Conservation (phyloP, 2,888 invertebrate genomes). For the Marasmarcha lunaedactyla region DNA sequence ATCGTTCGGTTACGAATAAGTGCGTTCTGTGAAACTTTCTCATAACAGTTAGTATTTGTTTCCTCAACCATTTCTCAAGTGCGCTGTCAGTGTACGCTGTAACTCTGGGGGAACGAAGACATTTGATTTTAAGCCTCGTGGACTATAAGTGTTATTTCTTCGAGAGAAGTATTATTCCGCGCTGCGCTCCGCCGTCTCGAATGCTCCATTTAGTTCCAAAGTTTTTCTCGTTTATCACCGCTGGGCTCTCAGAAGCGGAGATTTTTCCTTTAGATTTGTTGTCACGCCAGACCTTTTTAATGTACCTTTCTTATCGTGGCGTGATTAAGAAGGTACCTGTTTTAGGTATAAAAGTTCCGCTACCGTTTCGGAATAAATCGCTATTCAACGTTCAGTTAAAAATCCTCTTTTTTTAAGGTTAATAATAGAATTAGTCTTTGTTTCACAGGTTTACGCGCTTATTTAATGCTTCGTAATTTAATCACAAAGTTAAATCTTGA, state of each 20-base stretch:
- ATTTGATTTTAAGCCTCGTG: constrained; percentile 70
- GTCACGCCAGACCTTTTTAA: constrained; percentile 72
- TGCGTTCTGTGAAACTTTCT: constrained; percentile 15
- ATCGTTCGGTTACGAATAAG: too few species aligned
- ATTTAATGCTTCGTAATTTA: constrained; percentile 14
- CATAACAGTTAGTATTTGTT: constrained; percentile 36
- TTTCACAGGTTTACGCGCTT: constrained; percentile 19
- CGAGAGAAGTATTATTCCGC: constrained; percentile 67
- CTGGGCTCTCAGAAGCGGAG: constrained; percentile 67
- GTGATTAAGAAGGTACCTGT: constrained; percentile 56
- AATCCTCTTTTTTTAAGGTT: too few species aligned
- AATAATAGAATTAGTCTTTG: constrained; percentile 17
- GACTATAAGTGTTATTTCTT: constrained; percentile 70
- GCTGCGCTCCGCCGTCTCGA: constrained; percentile 64
- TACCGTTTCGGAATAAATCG: constrained; percentile 7
- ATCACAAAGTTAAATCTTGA: constrained; percentile 16
- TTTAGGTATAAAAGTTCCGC: constrained; percentile 26
- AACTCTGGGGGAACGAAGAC: constrained; percentile 54
- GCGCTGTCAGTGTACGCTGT: constrained; percentile 34
- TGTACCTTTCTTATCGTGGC: constrained; percentile 65
- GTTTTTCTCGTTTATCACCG: constrained; percentile 72
- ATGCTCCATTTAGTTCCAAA: constrained; percentile 71
- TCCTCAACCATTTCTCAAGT: constrained; percentile 41
- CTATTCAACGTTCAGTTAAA: too few species aligned
- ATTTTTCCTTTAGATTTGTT: constrained; percentile 72